Percentiles rank a stretch among this genome's conserved stretches.
These are phyloP conservation scores for Hucho hucho DNA, from an alignment of 2,113 vertebrate genomes.

Conservation along the genomic window DNA sequence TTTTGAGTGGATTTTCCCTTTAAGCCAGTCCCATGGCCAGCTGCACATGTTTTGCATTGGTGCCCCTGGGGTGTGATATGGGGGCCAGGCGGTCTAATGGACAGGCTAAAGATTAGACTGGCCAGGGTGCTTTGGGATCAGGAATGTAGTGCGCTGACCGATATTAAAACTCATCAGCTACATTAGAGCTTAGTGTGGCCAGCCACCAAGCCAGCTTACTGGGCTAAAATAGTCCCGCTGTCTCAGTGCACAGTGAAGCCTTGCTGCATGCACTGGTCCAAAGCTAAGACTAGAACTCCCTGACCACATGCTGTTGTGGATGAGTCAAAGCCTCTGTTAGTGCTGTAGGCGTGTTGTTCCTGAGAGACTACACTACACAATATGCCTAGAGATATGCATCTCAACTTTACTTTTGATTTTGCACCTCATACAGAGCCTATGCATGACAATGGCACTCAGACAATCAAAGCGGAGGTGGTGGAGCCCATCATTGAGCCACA, in stretches of 20 bases:
- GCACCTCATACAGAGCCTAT: slow-evolving; percentile 69
- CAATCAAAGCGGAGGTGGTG: slow-evolving; percentile 80
- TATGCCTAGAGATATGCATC: background rate
- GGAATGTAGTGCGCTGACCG: slow-evolving; percentile 54
- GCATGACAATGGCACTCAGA: slow-evolving; percentile 83
- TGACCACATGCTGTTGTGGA: background rate
- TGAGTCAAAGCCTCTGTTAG: background rate
- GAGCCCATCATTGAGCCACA: slow-evolving; percentile 76
- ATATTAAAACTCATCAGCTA: slow-evolving; percentile 76
- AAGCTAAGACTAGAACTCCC: background rate
- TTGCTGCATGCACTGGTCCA: slow-evolving; percentile 14
- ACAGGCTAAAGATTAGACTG: slow-evolving; percentile 67
- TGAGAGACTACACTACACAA: background rate
- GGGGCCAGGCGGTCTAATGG: slow-evolving; percentile 59
- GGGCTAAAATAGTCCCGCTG: slow-evolving; percentile 64
- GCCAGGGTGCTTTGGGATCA: slow-evolving; percentile 58
- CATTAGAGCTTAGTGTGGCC: slow-evolving; percentile 67
- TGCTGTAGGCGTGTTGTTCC: background rate
- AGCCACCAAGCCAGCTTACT: slow-evolving; percentile 70
- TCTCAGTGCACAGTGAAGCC: slow-evolving; percentile 23
- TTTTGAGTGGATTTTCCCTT: too few species aligned
- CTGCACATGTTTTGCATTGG: too few species aligned
- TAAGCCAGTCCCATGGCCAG: too few species aligned
- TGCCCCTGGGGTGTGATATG: background rate
- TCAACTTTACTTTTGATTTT: background rate